Evolutionary conservation across 2,797 vertebrate genomes (phyloP).

Genomic region (Channallabes apus): DNA sequence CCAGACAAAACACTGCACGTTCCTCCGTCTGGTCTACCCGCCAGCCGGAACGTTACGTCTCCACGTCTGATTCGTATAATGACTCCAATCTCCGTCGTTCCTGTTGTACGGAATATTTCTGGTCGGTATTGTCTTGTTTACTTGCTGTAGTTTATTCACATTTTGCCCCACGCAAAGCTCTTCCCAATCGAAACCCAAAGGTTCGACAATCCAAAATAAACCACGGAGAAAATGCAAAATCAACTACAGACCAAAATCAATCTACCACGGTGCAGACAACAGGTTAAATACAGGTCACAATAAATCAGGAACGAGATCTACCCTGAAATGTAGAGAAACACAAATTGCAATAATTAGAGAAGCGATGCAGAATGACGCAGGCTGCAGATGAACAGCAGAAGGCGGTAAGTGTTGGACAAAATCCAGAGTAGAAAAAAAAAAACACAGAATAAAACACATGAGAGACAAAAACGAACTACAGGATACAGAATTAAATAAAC

Average conservation of each 20-base stretch:
- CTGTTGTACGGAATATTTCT: background rate
- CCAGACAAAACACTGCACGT: background rate
- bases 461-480: background rate
- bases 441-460: background rate
- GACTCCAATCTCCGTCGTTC: background rate
- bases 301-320: background rate
- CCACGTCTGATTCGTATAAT: background rate
- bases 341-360: background rate
- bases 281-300: background rate
- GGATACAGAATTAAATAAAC: background rate
- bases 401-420: background rate
- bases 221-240: background rate
- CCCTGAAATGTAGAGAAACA: background rate
- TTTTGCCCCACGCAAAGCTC: background rate
- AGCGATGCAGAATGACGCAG: background rate
- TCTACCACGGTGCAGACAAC: background rate
- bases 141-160: background rate
- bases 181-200: background rate
- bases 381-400: background rate
- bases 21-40: background rate
- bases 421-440: background rate
- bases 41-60: background rate
- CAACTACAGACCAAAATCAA: background rate
- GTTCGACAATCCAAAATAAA: background rate
- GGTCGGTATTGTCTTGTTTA: background rate